Base-by-base conservation (phyloP, 2,113 vertebrate genomes). In the Mormyrus iriodes region DNA sequence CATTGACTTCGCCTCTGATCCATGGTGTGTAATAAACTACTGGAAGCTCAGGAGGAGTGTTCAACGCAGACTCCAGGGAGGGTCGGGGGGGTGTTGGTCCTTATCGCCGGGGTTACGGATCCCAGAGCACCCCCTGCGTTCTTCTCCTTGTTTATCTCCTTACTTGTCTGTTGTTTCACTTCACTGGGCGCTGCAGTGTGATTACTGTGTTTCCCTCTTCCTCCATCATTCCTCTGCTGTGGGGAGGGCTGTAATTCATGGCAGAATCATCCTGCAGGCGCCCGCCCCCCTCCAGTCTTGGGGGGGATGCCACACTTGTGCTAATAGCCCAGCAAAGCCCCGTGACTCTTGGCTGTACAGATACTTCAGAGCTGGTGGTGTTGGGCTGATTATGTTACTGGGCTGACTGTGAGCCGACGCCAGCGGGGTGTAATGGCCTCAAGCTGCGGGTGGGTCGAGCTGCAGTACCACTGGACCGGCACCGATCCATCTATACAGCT, bases 11-110 rank as follows among this genome's bases (percentile, higher is more conserved):
- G 12, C 51, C 19, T 53, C 86, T 92, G 90, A 93, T 92, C 90
- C 90, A 87, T 91, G 92, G 90, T 91, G 86, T 89, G 76, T 87
- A 91, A 90, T 90, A 92, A 88, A 90, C 52, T 61, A n/a, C 85
- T 19, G 31, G 79, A 46, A 83, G 35, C 39, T 83, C 42, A 46
- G 21, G 42, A 83, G 42, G 79, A 83, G 39, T 46, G 79, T 48
- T 83, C 39, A 42, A 4, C 19, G 44, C 13, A 42, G 17, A 83
- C 44, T 24, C 17, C 9, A 8, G 44, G 85, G 84, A 39, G 27
- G 27, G 85, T 0, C 21, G 6, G 5, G 49, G 27, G 21, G n/a
- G 48, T 27, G 17, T 46, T 48, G 46, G 84, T 52, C 85, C 49
- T 86, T 86, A 86, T 86, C 46, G n/a, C 27, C 24, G 31, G 85